Conservation (phyloP, 2,113 vertebrate genomes). For the Lepus timidus region DNA sequence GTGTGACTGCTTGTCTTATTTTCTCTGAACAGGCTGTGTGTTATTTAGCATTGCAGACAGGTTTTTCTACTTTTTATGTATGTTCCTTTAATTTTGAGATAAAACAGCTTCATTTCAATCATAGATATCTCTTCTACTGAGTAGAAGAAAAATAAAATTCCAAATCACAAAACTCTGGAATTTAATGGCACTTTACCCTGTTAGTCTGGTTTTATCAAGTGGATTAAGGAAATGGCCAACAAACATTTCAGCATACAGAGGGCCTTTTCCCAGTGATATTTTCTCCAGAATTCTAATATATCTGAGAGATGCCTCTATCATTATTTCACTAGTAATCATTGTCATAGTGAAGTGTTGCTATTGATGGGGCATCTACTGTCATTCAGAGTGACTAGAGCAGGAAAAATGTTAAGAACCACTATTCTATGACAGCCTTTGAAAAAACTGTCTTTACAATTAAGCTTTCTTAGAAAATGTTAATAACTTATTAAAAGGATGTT, state of each 20-base stretch:
- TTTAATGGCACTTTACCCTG: background rate
- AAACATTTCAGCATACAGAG: background rate
- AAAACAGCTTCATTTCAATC: conserved; percentile 27
- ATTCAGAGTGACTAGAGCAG: background rate
- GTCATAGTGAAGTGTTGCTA: background rate
- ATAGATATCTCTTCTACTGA: background rate
- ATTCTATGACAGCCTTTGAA: background rate
- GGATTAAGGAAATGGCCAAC: background rate
- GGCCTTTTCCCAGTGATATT: background rate
- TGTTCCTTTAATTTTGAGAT: conserved; percentile 27
- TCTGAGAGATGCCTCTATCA: background rate
- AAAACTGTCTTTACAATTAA: conserved; percentile 31
- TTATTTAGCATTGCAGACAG: background rate
- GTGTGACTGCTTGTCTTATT: background rate
- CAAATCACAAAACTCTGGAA: background rate
- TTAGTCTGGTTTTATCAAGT: background rate
- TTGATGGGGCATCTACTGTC: background rate
- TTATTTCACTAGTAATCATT: conserved; percentile 37
- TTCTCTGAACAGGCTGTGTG: background rate
- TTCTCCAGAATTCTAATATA: background rate
- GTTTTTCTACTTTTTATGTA: background rate
- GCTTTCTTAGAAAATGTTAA: conserved; percentile 53
- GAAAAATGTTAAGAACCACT: background rate
- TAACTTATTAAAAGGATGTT: background rate
- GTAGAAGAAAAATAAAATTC: conserved; percentile 36